phyloP scores from a whole-genome alignment of 2,797 vertebrate genomes.

The Momotus momota region DNA sequence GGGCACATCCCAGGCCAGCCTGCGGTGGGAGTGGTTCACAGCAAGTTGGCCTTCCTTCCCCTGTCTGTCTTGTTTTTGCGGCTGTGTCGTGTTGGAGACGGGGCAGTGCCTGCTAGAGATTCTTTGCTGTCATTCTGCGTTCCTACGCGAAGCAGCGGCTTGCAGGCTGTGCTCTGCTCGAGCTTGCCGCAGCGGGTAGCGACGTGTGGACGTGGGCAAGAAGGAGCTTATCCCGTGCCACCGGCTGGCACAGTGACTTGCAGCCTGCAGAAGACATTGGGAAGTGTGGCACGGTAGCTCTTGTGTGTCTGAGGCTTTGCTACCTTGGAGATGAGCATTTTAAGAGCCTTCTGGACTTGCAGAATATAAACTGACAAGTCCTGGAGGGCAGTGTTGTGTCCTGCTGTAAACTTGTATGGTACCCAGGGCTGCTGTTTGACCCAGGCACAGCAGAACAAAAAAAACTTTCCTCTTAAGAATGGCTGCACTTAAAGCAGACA shows the following conservation, averaged over 20 bases:
- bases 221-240: background rate
- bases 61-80: background rate
- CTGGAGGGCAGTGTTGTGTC: background rate
- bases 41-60: background rate
- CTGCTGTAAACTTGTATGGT: background rate
- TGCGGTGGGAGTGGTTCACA: background rate
- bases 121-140: background rate
- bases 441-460: background rate
- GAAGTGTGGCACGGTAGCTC: background rate
- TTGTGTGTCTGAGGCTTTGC: background rate
- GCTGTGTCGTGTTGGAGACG: background rate
- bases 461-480: background rate
- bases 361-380: background rate
- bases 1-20: background rate
- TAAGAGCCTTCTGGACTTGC: background rate
- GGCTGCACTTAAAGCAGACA: background rate
- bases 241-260: background rate
- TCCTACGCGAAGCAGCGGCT: background rate
- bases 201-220: background rate
- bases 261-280: background rate
- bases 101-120: background rate
- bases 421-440: background rate
- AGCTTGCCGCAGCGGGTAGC: background rate
- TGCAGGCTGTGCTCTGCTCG: background rate
- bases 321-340: background rate